phyloP scores from a whole-genome alignment of 2,797 vertebrate genomes.

The Menidia menidia region DNA sequence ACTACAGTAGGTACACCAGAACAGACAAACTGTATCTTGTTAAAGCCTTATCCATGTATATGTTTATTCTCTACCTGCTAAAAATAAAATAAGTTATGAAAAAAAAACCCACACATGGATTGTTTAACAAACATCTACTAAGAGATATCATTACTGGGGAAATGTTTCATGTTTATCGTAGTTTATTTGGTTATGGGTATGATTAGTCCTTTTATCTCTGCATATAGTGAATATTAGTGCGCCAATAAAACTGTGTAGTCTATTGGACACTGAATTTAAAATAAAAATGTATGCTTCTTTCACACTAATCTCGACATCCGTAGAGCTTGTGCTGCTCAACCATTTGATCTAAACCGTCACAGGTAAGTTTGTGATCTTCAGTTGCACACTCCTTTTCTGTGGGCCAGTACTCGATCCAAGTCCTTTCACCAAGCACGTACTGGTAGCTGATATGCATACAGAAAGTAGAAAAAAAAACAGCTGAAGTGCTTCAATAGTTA shows the following conservation, averaged over 20 bases:
- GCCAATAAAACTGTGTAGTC: too few species aligned
- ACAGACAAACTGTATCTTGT: too few species aligned
- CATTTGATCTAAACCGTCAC: slow-evolving; percentile 18
- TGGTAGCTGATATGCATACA: slow-evolving; percentile 36
- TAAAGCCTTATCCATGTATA: too few species aligned
- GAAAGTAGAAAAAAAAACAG: slow-evolving; percentile 12
- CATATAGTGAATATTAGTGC: too few species aligned
- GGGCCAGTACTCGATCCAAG: slow-evolving; percentile 73
- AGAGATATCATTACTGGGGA: neutral
- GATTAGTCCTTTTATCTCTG: neutral
- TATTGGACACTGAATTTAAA: too few species aligned
- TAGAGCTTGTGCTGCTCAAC: neutral
- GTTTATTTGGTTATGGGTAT: slow-evolving; percentile 7
- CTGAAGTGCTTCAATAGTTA: neutral
- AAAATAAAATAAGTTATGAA: too few species aligned
- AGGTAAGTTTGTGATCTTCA: slow-evolving; percentile 1
- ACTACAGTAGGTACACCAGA: neutral
- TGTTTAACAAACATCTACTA: too few species aligned
- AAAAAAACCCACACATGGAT: too few species aligned
- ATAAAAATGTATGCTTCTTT: neutral
- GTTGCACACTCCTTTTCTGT: slow-evolving; percentile 37
- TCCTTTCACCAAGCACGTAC: slow-evolving; percentile 57
- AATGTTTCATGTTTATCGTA: neutral
- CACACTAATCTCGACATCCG: slow-evolving; percentile 18
- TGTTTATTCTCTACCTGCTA: too few species aligned